Conservation (phyloP, 2,888 invertebrate genomes). For the Ichneumon xanthorius region DNA sequence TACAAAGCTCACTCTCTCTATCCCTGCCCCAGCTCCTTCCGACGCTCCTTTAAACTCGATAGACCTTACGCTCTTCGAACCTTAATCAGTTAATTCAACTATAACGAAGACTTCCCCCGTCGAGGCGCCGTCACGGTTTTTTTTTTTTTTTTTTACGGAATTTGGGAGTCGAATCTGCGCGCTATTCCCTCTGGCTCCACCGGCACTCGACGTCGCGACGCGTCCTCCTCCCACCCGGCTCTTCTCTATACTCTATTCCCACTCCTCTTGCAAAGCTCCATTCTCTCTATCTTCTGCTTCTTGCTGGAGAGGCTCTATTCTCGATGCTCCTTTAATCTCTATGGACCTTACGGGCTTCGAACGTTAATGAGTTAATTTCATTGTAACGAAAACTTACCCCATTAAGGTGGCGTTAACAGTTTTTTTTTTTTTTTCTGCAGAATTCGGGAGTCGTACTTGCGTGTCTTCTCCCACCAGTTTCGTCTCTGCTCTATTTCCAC, state of each 20-base stretch:
- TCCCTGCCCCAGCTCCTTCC: neutral
- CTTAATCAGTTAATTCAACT: slow-evolving; percentile 13
- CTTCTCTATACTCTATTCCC: slow-evolving; percentile 37
- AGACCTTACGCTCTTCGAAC: neutral
- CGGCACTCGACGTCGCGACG: slow-evolving; percentile 53
- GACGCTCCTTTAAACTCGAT: neutral
- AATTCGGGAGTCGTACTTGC: no score
- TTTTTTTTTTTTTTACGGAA: slow-evolving; percentile 18
- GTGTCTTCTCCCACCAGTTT: slow-evolving; percentile 39
- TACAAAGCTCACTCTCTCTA: neutral
- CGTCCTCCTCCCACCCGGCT: slow-evolving; percentile 50
- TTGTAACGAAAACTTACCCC: neutral
- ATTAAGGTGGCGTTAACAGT: neutral
- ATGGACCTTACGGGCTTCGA: neutral
- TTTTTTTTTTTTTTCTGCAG: no score
- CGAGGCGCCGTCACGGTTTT: neutral
- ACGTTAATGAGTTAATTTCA: slow-evolving; percentile 13
- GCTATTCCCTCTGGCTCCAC: neutral
- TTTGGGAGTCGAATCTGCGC: no score
- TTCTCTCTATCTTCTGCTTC: slow-evolving; percentile 12
- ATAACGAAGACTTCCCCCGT: slow-evolving; percentile 3
- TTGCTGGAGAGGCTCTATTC: neutral
- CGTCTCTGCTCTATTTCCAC: slow-evolving; percentile 33
- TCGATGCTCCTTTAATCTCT: neutral
- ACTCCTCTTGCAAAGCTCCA: neutral